Conservation (phyloP, 2,113 vertebrate genomes). For the Campylomormyrus numenius region DNA sequence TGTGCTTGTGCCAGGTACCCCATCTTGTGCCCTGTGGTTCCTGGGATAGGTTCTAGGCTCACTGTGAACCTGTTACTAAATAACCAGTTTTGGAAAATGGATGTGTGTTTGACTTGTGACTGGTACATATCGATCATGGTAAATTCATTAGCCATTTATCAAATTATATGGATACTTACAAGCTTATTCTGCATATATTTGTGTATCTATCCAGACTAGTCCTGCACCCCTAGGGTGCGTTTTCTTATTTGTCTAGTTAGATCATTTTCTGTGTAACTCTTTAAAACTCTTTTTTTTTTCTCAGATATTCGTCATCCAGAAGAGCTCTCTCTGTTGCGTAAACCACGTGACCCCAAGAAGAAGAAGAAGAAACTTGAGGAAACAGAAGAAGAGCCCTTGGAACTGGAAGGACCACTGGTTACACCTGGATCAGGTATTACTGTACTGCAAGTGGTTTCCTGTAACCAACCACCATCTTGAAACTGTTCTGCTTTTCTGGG, state of each 20-base stretch:
- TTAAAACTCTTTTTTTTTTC: slow-evolving; percentile 13
- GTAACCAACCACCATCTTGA: not conserved
- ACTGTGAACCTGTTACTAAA: not conserved
- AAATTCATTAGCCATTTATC: not conserved
- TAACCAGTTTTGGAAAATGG: not conserved
- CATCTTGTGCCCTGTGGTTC: not conserved
- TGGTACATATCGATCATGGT: not conserved
- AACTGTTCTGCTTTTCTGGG: not conserved
- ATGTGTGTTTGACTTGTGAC: not conserved
- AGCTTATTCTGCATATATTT: not conserved
- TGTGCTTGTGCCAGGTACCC: not conserved
- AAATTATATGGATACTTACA: not conserved
- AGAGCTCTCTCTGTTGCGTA: slow-evolving; percentile 91
- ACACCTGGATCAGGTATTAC: slow-evolving; percentile 86
- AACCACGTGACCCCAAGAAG: slow-evolving; percentile 94
- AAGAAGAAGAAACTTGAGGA: slow-evolving; percentile 99
- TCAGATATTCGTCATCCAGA: slow-evolving; percentile 96
- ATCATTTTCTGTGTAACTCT: slow-evolving; percentile 40
- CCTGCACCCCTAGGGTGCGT: slow-evolving; percentile 43
- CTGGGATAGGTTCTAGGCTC: not conserved
- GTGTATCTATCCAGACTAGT: not conserved
- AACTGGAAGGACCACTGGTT: slow-evolving; percentile 85
- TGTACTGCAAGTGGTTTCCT: not conserved
- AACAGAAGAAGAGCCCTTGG: slow-evolving; percentile 79
- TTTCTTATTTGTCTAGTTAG: not conserved